Percentiles rank a stretch among this genome's conserved stretches.
phyloP scores from a whole-genome alignment of 2,113 vertebrate genomes.

The Ursus arctos region DNA sequence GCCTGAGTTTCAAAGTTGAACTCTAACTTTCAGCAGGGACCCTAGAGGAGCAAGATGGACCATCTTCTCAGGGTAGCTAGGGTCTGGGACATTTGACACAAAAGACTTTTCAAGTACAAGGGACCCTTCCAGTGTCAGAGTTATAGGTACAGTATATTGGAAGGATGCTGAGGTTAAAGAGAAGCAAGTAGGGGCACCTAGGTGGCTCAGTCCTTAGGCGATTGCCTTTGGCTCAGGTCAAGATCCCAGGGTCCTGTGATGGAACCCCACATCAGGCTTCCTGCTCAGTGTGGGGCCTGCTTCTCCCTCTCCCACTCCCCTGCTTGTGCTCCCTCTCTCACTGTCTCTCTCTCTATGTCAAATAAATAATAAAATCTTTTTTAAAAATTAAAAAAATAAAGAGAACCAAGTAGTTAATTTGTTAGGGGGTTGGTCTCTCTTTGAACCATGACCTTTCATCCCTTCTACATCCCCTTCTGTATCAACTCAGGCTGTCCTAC shows the following conservation, averaged over 20 bases:
- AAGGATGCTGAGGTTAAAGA: not conserved
- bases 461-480: not conserved
- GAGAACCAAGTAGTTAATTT: not conserved
- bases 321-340: too few relatives aligned
- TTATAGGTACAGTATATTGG: not conserved
- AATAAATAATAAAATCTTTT: too few relatives aligned
- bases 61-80: not conserved
- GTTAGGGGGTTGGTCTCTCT: not conserved
- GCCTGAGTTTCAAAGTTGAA: conserved; percentile 24
- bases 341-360: too few relatives aligned
- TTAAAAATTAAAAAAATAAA: not conserved
- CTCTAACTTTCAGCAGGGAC: not conserved
- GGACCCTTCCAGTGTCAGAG: not conserved
- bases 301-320: too few relatives aligned
- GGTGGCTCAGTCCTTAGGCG: too few relatives aligned
- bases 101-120: not conserved
- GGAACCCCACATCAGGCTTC: too few relatives aligned
- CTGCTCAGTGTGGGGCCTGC: too few relatives aligned
- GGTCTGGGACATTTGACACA: not conserved
- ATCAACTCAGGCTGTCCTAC: not conserved
- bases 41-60: not conserved
- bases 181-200: not conserved
- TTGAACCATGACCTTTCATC: not conserved
- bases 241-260: too few relatives aligned
- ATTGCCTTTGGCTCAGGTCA: too few relatives aligned